Base-by-base conservation (phyloP, 2,797 vertebrate genomes). In the Cetoscarus ocellatus region DNA sequence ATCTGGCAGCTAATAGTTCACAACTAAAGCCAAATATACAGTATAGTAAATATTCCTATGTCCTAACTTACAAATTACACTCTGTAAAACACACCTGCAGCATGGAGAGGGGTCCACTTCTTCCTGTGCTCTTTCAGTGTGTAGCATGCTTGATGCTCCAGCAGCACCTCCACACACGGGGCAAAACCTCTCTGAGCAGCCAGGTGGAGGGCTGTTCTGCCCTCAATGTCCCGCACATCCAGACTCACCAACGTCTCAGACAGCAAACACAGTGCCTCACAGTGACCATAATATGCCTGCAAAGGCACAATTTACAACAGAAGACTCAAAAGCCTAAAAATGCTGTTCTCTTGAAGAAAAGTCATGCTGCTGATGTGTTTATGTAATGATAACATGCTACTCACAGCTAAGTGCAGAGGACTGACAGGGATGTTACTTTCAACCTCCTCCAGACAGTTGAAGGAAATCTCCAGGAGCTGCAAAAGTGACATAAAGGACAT, bases 401-500 rank as follows among this genome's bases (percentile, higher is more conserved):
- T 99, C 75, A 99, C 98, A 93, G 98, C 97, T 93, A 99, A 96
- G 94, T 99, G 98, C 95, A 99, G 92, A 90, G 98, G 97, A 91
- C 98, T 99, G 91, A 98, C 95, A 66, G 97, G 97, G 89, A 96
- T 91, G 88, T 96, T 96, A 91, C 96, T 98, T 89, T 99, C 97
- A 88, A 95, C 96, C 65, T 99, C 96, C 88, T 98, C 96, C 75
- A 99, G 92, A 92, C 97, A 98, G 92, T 99, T 98, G 90, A 98
- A 98, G 34, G 97, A 98, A 94, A 98, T 97, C 90, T 99, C 98
- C 92, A 99, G 92, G 74, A 99, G 96, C 98, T 93, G 77, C 17
- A 73, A 70, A 36, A 62, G 35, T 7, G 12, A 53, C 5, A 61
- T n/a, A 57, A 95, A 71, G 79, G 43, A 18, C 0, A 66, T 0